A percentile compares a stretch with the other conserved stretches of the same genome.
Conservation (phyloP, 2,797 vertebrate genomes). For the Ctenochaetus hawaiiensis region DNA sequence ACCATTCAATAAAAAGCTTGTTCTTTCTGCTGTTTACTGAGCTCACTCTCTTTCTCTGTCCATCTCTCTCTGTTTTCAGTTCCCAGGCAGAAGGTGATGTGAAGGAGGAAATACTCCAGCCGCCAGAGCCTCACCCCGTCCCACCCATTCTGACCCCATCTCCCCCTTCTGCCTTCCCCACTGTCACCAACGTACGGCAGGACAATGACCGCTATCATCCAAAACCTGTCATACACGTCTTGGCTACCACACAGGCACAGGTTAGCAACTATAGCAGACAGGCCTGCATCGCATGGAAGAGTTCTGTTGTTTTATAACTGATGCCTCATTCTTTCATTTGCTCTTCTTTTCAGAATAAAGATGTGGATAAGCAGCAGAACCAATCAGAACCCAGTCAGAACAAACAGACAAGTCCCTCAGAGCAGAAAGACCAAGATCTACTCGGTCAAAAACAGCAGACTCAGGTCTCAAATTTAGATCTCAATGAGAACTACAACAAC, state of each 20-base stretch:
- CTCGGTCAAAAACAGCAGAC: conserved; percentile 74
- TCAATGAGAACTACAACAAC: conserved; percentile 93
- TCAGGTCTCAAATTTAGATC: conserved; percentile 83
- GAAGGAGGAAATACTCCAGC: conserved; percentile 97
- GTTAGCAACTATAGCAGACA: conserved; percentile 28
- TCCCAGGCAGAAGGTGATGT: conserved; percentile 94
- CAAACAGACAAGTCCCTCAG: conserved; percentile 64
- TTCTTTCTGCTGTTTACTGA: neutral
- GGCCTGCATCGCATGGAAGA: neutral
- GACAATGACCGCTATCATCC: conserved; percentile 99
- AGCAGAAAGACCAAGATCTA: conserved; percentile 67
- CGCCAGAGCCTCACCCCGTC: conserved; percentile 95
- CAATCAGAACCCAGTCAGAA: conserved; percentile 54
- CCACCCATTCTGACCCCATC: conserved; percentile 97
- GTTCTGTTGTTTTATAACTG: neutral
- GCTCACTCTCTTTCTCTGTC: neutral
- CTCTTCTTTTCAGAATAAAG: conserved; percentile 68
- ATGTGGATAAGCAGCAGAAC: conserved; percentile 61
- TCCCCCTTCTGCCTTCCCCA: conserved; percentile 95
- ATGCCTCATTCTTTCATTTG: conserved; percentile 3
- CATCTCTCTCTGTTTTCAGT: conserved; percentile 73
- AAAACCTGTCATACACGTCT: conserved; percentile 94
- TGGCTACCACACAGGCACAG: conserved; percentile 85
- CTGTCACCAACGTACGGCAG: conserved; percentile 95
- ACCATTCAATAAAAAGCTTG: neutral